These are phyloP conservation scores for Baccha elongata DNA, from an alignment of 2,888 invertebrate genomes.

Conservation along the genomic window DNA sequence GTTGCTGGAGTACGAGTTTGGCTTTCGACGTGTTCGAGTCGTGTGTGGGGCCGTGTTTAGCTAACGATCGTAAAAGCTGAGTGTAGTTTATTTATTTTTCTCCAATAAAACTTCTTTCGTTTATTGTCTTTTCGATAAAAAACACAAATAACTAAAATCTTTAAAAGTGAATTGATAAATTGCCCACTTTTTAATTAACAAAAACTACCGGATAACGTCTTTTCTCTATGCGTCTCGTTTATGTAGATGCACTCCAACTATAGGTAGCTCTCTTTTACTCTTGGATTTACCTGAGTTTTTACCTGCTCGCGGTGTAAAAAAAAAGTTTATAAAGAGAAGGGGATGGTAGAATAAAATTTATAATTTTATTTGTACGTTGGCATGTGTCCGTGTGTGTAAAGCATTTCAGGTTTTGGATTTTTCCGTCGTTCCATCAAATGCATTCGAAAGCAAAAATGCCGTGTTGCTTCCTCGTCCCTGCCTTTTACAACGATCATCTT, in stretches of 20 bases:
- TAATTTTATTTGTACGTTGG: conserved; percentile 50
- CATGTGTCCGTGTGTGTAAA: conserved; percentile 65
- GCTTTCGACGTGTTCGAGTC: conserved; percentile 54
- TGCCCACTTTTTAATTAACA: background rate
- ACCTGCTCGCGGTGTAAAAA: conserved; percentile 44
- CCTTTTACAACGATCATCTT: conserved; percentile 42
- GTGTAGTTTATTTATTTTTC: conserved; percentile 27
- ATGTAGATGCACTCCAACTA: conserved; percentile 10
- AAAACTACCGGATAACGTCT: conserved; percentile 46
- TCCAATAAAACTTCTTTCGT: conserved; percentile 12
- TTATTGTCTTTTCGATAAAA: conserved; percentile 19
- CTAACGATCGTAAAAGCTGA: conserved; percentile 39
- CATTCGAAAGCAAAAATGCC: conserved; percentile 73
- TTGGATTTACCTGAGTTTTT: conserved; percentile 59
- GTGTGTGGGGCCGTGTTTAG: conserved; percentile 12
- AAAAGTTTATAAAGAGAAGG: conserved; percentile 26
- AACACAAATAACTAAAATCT: background rate
- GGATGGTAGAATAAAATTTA: conserved; percentile 61
- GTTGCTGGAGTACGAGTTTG: conserved; percentile 60
- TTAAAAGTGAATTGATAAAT: background rate
- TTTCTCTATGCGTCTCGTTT: conserved; percentile 30
- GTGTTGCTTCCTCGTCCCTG: conserved; percentile 58
- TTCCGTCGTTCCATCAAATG: conserved; percentile 66
- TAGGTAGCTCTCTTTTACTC: conserved; percentile 52
- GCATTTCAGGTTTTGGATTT: conserved; percentile 69